These are phyloP conservation scores for Rhipidura dahli DNA, from an alignment of 2,113 vertebrate species.

Conservation along the genomic window DNA sequence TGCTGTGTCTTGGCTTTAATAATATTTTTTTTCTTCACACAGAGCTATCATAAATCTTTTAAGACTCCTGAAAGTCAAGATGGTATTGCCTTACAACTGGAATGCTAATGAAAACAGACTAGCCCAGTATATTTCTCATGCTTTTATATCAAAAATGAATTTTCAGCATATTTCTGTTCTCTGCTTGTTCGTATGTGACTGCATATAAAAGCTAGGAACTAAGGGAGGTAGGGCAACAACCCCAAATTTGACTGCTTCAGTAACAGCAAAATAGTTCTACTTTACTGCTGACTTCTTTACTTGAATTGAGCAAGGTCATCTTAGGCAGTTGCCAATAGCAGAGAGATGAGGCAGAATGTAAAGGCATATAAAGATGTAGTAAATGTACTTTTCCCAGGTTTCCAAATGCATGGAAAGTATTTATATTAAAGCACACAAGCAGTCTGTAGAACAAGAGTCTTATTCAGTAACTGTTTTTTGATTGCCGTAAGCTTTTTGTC, in stretches of 20 bases:
- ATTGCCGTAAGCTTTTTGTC: background rate
- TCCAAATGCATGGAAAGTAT: background rate
- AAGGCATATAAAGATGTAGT: background rate
- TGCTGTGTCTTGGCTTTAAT: background rate
- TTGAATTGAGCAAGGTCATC: background rate
- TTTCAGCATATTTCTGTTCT: background rate
- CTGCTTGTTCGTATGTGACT: accelerated
- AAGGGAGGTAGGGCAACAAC: background rate
- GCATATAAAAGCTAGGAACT: background rate
- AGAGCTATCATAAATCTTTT: background rate
- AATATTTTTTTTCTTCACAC: background rate
- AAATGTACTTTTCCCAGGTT: background rate
- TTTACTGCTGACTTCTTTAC: background rate
- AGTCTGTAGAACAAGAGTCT: background rate
- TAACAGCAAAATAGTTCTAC: background rate
- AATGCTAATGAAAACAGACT: background rate
- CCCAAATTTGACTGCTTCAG: background rate
- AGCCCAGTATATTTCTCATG: background rate
- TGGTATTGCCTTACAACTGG: background rate
- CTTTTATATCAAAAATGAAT: background rate
- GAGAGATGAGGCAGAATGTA: background rate
- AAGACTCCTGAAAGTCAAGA: background rate
- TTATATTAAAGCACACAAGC: background rate
- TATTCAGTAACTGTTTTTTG: background rate
- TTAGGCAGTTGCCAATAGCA: background rate